A percentile compares a stretch with the other conserved stretches of the same genome.
These are phyloP conservation scores for Pangasius krempfi DNA, from an alignment of 2,797 vertebrate genomes.

Conservation along the genomic window DNA sequence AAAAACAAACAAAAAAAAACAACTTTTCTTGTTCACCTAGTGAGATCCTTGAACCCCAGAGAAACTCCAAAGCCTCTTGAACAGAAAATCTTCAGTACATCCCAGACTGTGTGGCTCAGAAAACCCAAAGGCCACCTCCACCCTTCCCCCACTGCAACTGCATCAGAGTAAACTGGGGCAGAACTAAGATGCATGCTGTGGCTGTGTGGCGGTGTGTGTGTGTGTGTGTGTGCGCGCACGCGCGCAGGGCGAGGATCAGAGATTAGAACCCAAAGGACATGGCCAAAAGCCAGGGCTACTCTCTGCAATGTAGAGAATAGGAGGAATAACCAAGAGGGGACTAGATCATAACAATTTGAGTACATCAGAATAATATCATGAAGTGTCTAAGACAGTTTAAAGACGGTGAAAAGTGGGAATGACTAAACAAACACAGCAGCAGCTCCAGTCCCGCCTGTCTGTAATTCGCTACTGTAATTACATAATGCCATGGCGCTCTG, in stretches of 20 bases:
- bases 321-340: not conserved
- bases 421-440: constrained; percentile 12
- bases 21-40: not conserved
- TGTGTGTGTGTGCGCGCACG: not conserved
- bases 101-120: constrained; percentile 9
- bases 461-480: constrained; percentile 52
- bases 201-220: not conserved
- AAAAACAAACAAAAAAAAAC: too few relatives aligned
- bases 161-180: constrained; percentile 35
- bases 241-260: constrained; percentile 10
- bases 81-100: not conserved
- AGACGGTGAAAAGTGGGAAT: not conserved
- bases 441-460: constrained; percentile 40
- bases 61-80: not conserved
- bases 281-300: constrained; percentile 8
- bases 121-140: constrained; percentile 15
- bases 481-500: constrained; percentile 46
- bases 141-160: constrained; percentile 35
- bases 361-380: not conserved
- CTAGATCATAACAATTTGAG: not conserved
- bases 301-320: not conserved
- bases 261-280: constrained; percentile 26
- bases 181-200: not conserved
- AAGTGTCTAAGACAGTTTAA: not conserved
- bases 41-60: not conserved